These are phyloP conservation scores for Chascanopsetta lugubris DNA, from an alignment of 2,113 vertebrate genomes.

Conservation along the genomic window DNA sequence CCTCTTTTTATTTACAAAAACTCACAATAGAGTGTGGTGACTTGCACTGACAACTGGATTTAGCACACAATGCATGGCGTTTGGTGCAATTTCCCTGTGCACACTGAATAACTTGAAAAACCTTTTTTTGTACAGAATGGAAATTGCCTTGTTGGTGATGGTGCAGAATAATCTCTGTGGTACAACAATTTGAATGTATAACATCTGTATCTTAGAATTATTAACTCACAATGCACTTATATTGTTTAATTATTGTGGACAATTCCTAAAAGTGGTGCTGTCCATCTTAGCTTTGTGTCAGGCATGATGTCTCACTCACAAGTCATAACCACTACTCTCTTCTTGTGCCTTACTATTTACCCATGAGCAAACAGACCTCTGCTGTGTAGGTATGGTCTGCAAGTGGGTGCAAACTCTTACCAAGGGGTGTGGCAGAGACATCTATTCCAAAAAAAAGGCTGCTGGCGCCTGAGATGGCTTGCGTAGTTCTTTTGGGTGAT, in stretches of 20 bases:
- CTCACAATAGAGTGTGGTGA: slow-evolving; percentile 46
- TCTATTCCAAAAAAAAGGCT: background rate
- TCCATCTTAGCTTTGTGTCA: no score
- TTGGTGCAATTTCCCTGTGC: slow-evolving; percentile 30
- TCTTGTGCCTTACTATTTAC: background rate
- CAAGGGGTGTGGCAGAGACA: background rate
- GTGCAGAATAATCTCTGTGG: background rate
- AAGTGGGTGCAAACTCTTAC: background rate
- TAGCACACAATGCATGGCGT: slow-evolving; percentile 65
- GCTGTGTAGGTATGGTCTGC: background rate
- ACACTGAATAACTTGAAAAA: slow-evolving; percentile 19
- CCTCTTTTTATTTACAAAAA: slow-evolving; percentile 45
- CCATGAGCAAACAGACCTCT: background rate
- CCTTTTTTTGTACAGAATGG: background rate
- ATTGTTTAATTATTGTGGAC: no score
- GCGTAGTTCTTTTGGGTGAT: background rate
- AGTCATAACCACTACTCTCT: no score
- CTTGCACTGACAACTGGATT: slow-evolving; percentile 54
- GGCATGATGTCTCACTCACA: no score
- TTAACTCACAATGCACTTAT: no score
- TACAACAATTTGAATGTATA: background rate
- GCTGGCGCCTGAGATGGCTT: background rate
- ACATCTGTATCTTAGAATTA: no score
- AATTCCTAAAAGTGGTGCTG: no score
- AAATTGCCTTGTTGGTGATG: background rate